Evolutionary conservation across 35 echinoderm and acorn worm species (phyloP).

Genomic region (Ophioderma brevispina): DNA sequence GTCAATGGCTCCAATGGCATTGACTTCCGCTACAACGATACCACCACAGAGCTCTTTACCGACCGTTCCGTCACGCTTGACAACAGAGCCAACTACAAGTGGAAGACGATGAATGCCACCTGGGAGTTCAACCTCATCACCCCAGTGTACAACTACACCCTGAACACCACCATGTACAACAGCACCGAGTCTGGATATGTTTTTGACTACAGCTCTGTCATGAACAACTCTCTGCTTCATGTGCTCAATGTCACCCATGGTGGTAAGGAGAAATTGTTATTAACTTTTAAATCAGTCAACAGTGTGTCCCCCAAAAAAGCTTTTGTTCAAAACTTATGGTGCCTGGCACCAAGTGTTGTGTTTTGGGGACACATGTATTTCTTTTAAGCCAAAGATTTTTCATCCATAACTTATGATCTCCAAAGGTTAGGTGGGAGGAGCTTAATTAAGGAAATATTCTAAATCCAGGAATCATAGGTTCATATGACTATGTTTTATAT

Average conservation of each 20-base stretch:
- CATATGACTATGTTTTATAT: too few species aligned
- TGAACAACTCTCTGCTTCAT: conserved; percentile 10
- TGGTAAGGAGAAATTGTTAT: conserved; percentile 47
- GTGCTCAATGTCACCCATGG: conserved; percentile 26
- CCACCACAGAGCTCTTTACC: conserved; percentile 34
- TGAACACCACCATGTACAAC: conserved; percentile 37
- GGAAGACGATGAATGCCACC: conserved; percentile 14
- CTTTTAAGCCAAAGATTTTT: too few species aligned
- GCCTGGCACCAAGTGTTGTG: too few species aligned
- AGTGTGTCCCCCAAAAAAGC: too few species aligned
- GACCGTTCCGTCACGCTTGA: conserved; percentile 33
- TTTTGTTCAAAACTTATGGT: too few species aligned
- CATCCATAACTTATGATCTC: too few species aligned
- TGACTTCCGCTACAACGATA: conserved; percentile 21
- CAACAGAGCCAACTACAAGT: background rate
- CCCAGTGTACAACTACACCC: conserved; percentile 54
- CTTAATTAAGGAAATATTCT: too few species aligned
- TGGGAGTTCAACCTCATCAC: conserved; percentile 29
- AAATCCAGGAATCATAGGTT: too few species aligned
- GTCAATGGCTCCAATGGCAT: background rate
- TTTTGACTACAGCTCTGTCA: conserved; percentile 17
- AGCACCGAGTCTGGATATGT: conserved; percentile 33
- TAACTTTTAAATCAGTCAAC: background rate
- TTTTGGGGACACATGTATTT: too few species aligned
- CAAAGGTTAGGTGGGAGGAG: too few species aligned